Percentiles rank a stretch among this genome's conserved stretches.
phyloP scores from a whole-genome alignment of 2,113 vertebrate genomes.

The Cynopterus brachyotis region DNA sequence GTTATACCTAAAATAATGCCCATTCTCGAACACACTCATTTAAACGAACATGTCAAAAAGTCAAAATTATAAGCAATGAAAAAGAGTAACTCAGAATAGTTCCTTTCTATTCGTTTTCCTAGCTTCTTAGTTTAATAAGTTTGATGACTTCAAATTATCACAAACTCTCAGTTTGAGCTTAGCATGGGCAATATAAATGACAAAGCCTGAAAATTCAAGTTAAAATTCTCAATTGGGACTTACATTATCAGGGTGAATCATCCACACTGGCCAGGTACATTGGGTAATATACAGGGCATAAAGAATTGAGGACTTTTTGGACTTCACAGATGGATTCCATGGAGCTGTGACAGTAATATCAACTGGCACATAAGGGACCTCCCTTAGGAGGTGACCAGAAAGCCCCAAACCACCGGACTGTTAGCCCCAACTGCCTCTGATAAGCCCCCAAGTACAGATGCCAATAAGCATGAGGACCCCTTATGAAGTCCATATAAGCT shows the following conservation, averaged over 20 bases:
- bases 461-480: too few species aligned
- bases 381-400: too few species aligned
- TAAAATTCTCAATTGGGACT: background rate
- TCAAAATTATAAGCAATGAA: background rate
- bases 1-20: background rate
- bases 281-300: too few species aligned
- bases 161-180: background rate
- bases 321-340: too few species aligned
- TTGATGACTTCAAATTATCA: background rate
- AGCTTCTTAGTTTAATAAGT: background rate
- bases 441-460: too few species aligned
- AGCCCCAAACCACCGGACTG: too few species aligned
- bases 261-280: background rate
- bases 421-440: too few species aligned
- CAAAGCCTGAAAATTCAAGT: background rate
- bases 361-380: too few species aligned
- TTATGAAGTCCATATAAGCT: too few species aligned
- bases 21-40: background rate
- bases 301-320: too few species aligned
- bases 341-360: too few species aligned
- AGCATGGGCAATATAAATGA: background rate
- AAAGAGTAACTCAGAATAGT: background rate
- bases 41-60: background rate
- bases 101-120: background rate
- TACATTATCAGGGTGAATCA: background rate